Evolutionary conservation across 2,888 invertebrate species (phyloP), one percentile per base, ranked within the genome.

Genomic region (Siphlonurus alternatus): DNA sequence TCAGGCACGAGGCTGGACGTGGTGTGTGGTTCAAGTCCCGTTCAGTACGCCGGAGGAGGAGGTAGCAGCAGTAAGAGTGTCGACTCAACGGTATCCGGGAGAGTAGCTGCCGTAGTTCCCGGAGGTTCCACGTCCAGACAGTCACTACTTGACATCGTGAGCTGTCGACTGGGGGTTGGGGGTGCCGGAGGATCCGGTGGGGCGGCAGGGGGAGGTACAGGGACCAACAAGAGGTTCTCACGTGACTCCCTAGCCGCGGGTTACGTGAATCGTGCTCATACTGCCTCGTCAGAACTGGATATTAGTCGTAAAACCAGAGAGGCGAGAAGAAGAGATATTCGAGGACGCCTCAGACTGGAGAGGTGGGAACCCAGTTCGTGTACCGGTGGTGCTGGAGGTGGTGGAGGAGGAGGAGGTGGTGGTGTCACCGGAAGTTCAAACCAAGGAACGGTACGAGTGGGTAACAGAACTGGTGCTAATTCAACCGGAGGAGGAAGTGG

Each of bases 251-350:
- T 87, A 74, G 82, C 85, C 70, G 81, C 83, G 69, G 83, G 83
- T 71, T 83, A 84, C 75, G 80, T 83, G 71, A 85, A 85, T 76
- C 80, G 84, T 71, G 82, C 79, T 70, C 76, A 75, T 70, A 81
- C 83, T 68, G 84, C 85, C 72, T 88, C 85, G 72, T 88, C 87
- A 76, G 88, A 89, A 76, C 80, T 88, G 71, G 89, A 89, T 77
- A 82, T 89, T 70, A 86, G 87, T 71, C 82, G 82, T 74, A 86
- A 84, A 73, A 81, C 85, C 65, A 78, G 81, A 71, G 70, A 63
- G 69, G 69, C 56, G n/a, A 10, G 70, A 83, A 83, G 72, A 65
- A 53, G 63, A 54, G 68, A 66, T 54, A 64, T 67, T 15, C 56
- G 56, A 20, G n/a, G 84, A 85, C 74, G 56, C 5, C 79, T 80